phyloP scores from a whole-genome alignment of 2,888 invertebrate genomes.

The Seira ritae region DNA sequence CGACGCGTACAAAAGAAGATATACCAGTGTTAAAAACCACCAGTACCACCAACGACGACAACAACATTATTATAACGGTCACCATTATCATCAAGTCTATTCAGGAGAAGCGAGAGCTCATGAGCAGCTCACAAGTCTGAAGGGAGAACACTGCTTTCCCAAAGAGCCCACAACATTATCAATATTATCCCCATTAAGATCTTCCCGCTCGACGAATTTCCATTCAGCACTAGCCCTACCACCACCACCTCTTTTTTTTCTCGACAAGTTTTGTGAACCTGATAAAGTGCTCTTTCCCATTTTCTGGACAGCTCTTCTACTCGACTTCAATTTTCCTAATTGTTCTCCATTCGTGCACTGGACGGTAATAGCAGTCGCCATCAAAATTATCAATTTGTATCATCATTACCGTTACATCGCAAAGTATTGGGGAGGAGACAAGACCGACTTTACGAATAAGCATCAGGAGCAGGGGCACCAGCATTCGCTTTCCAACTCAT shows the following conservation, averaged over 20 bases:
- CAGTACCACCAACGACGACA: slow-evolving; percentile 18
- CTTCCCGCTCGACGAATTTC: background rate
- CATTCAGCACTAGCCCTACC: slow-evolving; percentile 13
- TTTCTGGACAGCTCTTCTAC: slow-evolving; percentile 64
- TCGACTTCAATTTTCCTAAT: slow-evolving; percentile 63
- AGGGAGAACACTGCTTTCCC: background rate
- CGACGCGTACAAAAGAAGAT: background rate
- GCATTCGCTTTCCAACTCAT: background rate
- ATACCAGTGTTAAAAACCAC: background rate
- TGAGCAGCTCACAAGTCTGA: background rate
- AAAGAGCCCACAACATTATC: slow-evolving; percentile 10
- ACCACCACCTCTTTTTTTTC: slow-evolving; percentile 33
- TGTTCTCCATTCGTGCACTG: slow-evolving; percentile 48
- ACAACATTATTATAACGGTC: slow-evolving; percentile 41
- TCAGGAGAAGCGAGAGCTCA: slow-evolving; percentile 29
- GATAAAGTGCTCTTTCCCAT: slow-evolving; percentile 66
- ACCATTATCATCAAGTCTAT: slow-evolving; percentile 48
- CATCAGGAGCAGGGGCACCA: background rate
- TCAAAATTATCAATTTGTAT: slow-evolving; percentile 63
- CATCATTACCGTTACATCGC: slow-evolving; percentile 61
- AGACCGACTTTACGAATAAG: background rate
- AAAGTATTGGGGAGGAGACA: slow-evolving; percentile 22
- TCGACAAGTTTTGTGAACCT: slow-evolving; percentile 60
- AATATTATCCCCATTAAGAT: slow-evolving; percentile 12
- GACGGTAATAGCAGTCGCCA: slow-evolving; percentile 35